Percentiles rank a stretch among this genome's conserved stretches.
Conservation (phyloP, 2,797 vertebrate species). For the Eulemur mongoz region DNA sequence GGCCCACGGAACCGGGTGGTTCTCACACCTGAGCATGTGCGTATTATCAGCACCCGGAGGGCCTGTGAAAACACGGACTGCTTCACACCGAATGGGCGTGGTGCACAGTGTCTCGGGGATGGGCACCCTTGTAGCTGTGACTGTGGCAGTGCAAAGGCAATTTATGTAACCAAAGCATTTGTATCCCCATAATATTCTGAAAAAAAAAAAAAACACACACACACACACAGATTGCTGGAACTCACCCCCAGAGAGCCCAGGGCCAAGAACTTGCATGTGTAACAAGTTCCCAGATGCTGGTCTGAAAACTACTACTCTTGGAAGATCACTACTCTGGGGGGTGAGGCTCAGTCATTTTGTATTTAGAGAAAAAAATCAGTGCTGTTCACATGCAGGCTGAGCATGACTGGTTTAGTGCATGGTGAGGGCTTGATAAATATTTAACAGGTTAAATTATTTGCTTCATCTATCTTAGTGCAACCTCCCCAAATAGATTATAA, state of each 20-base stretch:
- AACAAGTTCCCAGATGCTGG: not conserved
- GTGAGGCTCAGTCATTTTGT: not conserved
- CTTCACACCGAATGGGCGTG: not conserved
- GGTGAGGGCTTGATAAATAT: not conserved
- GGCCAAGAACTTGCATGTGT: not conserved
- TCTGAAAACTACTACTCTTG: not conserved
- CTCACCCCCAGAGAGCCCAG: not conserved
- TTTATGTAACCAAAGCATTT: too few relatives aligned
- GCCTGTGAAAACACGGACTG: not conserved
- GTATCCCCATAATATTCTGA: too few relatives aligned
- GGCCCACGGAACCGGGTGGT: not conserved
- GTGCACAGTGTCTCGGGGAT: too few relatives aligned
- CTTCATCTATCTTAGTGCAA: not conserved
- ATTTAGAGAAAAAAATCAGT: not conserved
- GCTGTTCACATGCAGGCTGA: not conserved
- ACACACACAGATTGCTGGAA: not conserved
- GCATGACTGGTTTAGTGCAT: not conserved
- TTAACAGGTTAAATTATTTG: not conserved
- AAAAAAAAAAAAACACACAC: too few relatives aligned
- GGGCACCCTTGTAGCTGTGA: too few relatives aligned
- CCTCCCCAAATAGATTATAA: not conserved
- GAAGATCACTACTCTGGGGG: not conserved
- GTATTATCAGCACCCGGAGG: not conserved
- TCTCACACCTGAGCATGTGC: not conserved
- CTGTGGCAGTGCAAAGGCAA: too few relatives aligned